Evolutionary conservation across 2,888 invertebrate species (phyloP).

Genomic region (Scaptomyza tumidula): DNA sequence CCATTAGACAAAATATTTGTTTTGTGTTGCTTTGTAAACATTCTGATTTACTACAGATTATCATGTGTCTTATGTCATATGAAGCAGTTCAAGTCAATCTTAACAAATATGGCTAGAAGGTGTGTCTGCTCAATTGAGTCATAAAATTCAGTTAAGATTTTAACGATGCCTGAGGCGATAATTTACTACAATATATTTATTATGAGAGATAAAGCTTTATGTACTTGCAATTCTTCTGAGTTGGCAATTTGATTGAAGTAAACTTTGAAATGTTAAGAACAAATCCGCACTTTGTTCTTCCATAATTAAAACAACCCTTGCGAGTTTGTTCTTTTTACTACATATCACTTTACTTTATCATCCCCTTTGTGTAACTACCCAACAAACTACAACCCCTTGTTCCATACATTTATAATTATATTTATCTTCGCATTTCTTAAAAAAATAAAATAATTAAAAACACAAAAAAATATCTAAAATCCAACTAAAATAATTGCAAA

Average conservation of each 20-base stretch:
- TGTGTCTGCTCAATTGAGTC: constrained; percentile 26
- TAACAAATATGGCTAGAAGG: constrained; percentile 37
- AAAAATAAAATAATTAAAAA: no score
- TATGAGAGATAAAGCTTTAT: neutral
- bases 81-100: constrained; percentile 30
- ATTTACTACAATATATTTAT: neutral
- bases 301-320: neutral
- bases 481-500: neutral
- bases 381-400: neutral
- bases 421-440: neutral
- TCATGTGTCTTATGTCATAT: constrained; percentile 41
- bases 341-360: neutral
- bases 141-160: constrained; percentile 4
- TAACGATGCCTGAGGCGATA: neutral
- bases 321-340: neutral
- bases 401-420: no score
- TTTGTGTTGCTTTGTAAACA: constrained; percentile 45
- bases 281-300: neutral
- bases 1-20: constrained; percentile 42
- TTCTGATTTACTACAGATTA: constrained; percentile 68
- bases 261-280: no score
- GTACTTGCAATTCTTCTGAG: neutral
- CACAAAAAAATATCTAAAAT: no score
- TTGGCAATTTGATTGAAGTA: neutral
- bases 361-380: neutral